phyloP scores from a whole-genome alignment of 2,113 vertebrate species.

The Chinchilla lanigera region DNA sequence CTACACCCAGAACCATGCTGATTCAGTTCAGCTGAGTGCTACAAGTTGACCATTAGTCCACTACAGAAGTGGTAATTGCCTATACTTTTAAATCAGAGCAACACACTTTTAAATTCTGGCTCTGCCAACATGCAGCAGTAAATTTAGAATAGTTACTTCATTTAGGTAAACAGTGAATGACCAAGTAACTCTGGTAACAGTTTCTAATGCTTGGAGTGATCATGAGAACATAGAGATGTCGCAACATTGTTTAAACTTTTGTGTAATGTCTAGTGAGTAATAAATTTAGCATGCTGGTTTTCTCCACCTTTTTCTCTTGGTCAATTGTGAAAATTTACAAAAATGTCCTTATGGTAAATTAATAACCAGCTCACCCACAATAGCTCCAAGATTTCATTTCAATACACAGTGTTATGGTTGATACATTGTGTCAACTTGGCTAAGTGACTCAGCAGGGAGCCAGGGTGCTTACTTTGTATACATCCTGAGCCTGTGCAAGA shows the following conservation, averaged over 20 bases:
- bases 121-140: not conserved
- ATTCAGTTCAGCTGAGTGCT: no score
- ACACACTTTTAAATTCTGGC: not conserved
- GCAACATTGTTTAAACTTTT: not conserved
- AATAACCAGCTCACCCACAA: not conserved
- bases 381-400: not conserved
- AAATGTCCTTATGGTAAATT: not conserved
- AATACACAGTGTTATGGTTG: no score
- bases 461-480: no score
- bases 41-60: no score
- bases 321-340: not conserved
- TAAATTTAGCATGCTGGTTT: not conserved
- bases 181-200: not conserved
- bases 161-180: not conserved
- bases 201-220: not conserved
- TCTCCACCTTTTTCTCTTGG: not conserved
- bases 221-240: not conserved
- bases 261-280: not conserved
- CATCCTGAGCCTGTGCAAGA: no score
- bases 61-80: not conserved
- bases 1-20: no score
- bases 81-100: slow-evolving; percentile 10
- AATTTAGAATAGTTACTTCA: not conserved
- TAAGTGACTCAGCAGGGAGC: no score
- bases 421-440: no score